Conservation (phyloP, 2,797 vertebrate species). For the Chelidonichthys spinosus region DNA sequence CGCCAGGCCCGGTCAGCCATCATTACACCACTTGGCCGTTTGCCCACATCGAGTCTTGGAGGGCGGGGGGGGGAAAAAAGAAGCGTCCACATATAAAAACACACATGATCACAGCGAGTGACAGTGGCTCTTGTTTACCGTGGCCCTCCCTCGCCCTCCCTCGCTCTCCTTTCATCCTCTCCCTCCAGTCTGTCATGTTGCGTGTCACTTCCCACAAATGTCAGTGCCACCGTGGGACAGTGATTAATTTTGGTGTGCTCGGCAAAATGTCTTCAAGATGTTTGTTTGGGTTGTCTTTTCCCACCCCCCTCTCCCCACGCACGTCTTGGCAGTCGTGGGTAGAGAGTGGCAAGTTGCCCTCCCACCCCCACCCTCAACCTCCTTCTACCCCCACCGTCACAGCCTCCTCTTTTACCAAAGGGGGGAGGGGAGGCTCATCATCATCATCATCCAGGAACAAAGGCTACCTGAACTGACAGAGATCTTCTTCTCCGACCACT, state of each 20-base stretch:
- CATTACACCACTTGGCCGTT: constrained; percentile 79
- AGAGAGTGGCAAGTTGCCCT: constrained; percentile 61
- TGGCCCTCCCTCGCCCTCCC: constrained; percentile 61
- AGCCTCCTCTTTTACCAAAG: constrained; percentile 50
- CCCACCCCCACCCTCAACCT: constrained; percentile 25
- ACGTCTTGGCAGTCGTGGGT: constrained; percentile 67
- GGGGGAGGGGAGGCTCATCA: constrained; percentile 56
- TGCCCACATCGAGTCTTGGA: constrained; percentile 76
- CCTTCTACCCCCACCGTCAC: constrained; percentile 68
- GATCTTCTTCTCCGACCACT: constrained; percentile 75
- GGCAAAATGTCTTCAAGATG: constrained; percentile 85
- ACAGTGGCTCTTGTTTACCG: constrained; percentile 80
- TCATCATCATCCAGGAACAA: constrained; percentile 71
- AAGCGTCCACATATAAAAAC: constrained; percentile 57
- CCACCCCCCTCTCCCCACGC: constrained; percentile 30
- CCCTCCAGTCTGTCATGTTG: constrained; percentile 79
- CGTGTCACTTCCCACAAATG: constrained; percentile 83
- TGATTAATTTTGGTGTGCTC: constrained; percentile 86
- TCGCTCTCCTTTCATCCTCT: constrained; percentile 73
- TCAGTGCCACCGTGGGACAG: constrained; percentile 83
- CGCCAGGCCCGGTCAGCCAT: constrained; percentile 79
- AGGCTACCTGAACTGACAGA: constrained; percentile 85
- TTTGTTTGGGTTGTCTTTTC: constrained; percentile 85
- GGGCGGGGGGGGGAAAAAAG: constrained; percentile 68
- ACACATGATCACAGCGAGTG: constrained; percentile 69